Base-by-base conservation (phyloP, 2,113 vertebrate genomes). In the Lophura nycthemera region DNA sequence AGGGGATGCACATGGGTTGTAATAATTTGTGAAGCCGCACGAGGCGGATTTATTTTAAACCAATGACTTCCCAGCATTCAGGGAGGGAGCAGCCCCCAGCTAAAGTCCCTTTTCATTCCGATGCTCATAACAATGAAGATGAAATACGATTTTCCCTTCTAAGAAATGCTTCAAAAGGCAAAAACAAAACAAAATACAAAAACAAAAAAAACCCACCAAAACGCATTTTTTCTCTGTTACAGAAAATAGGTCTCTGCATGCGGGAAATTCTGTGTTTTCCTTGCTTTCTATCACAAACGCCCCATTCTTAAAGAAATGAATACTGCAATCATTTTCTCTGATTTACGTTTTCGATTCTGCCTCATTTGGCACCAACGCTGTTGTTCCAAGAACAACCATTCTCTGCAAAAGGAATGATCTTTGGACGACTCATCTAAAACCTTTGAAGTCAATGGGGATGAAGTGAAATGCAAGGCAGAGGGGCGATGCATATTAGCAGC, bases 101-200 rank as follows among this genome's bases (percentile, higher is more conserved):
- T 93, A 96, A 77, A 93, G 86, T 92, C 96, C 80, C 66, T 94
- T 86, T 90, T 94, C 91, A 88, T 93, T 91, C 63, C 18, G 1
- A 34, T 91, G 86, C 88, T 88, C 76, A 54, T 78, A 95, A 86
- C 8, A 40, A 94, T 82, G 86, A 84, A 96, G 86, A 94, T 95
- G 91, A 96, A 95, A 97, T 90, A 83, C 86, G 93, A 96, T 94
- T 96, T 95, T 78, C 48, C 88, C 65, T 83, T 83, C 91, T 84
- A 93, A 88, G 65, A 82, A 90, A 81, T 21, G 63, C 90, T 86
- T 43, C 73, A 48, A 75, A 92, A 85, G 94, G 45, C 40, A 54
- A 54, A 43, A 43, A 43, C 15, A 43, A 40, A 67, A n/a, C 38
- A 38, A 38, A 38, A 38, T 3, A 38, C 8, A 38, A 67, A 27